Conservation (phyloP, 2,113 vertebrate genomes). For the Uropsilus gracilis region DNA sequence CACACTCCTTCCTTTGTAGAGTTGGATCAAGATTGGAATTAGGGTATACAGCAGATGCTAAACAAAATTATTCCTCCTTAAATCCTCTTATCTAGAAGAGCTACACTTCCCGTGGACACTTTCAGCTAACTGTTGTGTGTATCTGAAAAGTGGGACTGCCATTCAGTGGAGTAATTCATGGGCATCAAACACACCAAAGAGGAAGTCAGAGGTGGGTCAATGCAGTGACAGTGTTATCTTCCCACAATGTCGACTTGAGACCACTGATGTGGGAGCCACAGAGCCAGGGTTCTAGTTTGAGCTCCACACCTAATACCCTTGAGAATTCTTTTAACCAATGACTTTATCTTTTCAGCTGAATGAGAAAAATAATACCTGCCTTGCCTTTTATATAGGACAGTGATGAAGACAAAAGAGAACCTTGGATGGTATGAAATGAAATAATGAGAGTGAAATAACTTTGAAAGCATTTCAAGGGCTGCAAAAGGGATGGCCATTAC, state of each 20-base stretch:
- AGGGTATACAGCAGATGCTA: neutral
- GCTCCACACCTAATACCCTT: neutral
- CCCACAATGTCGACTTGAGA: neutral
- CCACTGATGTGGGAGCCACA: neutral
- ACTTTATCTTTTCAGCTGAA: neutral
- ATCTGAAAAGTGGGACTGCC: neutral
- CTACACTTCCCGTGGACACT: neutral
- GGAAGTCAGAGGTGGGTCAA: neutral
- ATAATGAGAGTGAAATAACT: constrained; percentile 10
- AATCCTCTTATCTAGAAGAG: neutral
- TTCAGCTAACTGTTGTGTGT: neutral
- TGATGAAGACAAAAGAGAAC: constrained; percentile 22
- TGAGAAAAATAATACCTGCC: neutral
- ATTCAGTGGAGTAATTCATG: neutral
- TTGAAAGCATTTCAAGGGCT: constrained; percentile 27
- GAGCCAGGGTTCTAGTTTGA: neutral
- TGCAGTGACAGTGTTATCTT: neutral
- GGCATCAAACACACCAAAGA: neutral
- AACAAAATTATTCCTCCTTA: neutral
- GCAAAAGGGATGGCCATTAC: constrained; percentile 19
- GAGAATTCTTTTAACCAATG: neutral
- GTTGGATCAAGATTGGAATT: neutral
- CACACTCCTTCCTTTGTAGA: neutral
- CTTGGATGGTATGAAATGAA: neutral
- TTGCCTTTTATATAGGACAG: neutral